Percentiles rank a stretch among this genome's conserved stretches.
These are phyloP conservation scores for Solenopsis fugax DNA, from an alignment of 1,140 invertebrate genomes.

Conservation along the genomic window DNA sequence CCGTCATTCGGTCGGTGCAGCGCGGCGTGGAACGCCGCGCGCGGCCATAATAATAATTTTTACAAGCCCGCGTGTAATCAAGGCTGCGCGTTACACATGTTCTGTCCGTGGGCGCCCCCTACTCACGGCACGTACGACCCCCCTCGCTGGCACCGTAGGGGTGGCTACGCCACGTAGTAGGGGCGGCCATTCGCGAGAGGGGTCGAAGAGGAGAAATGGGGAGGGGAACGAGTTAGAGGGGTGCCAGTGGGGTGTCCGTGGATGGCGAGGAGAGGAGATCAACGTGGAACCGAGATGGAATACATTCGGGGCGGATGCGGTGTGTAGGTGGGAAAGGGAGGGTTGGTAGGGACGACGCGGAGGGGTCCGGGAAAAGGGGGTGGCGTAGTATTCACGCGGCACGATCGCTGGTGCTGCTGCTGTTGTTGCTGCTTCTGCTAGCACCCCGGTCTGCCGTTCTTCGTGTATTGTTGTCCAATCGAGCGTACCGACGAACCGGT, in stretches of 20 bases:
- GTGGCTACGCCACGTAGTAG: constrained; percentile 74
- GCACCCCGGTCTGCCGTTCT: constrained; percentile 71
- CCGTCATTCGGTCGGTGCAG: constrained; percentile 46
- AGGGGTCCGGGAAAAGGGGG: constrained; percentile 26
- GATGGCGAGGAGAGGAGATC: constrained; percentile 61
- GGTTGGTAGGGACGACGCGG: constrained; percentile 17
- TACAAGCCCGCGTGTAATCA: constrained; percentile 85
- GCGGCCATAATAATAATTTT: constrained; percentile 85
- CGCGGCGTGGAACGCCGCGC: constrained; percentile 29
- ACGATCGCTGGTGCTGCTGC: constrained; percentile 75
- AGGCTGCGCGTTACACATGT: constrained; percentile 86
- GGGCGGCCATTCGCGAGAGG: constrained; percentile 66
- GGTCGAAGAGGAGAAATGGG: constrained; percentile 43
- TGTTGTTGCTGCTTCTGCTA: constrained; percentile 74
- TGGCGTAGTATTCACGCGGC: constrained; percentile 78
- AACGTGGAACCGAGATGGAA: constrained; percentile 68
- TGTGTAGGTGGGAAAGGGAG: constrained; percentile 60
- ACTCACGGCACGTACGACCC: constrained; percentile 66
- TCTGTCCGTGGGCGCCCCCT: constrained; percentile 75
- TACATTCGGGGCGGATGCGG: constrained; percentile 53
- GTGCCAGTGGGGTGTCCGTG: constrained; percentile 62
- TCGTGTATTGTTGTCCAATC: constrained; percentile 81
- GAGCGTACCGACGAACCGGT: constrained; percentile 78
- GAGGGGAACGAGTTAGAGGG: constrained; percentile 60
- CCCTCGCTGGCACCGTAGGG: constrained; percentile 69